A percentile compares a stretch with the other conserved stretches of the same genome.
phyloP scores from a whole-genome alignment of 1,140 invertebrate species.

The Penaeus indicus region DNA sequence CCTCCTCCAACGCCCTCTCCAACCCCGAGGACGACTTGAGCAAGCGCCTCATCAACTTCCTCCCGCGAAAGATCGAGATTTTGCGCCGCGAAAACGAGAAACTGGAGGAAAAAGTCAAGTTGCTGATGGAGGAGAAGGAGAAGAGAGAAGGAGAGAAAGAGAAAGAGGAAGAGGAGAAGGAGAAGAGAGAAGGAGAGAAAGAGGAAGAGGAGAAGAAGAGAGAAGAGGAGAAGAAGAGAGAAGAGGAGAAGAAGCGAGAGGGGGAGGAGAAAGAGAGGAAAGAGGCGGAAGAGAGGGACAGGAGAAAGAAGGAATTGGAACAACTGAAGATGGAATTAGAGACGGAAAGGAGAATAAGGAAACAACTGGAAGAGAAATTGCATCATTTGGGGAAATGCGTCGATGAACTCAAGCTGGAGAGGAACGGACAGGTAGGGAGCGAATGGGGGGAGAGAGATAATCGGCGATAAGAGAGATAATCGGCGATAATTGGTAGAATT shows the following conservation, averaged over 20 bases:
- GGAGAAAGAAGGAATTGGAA: no score
- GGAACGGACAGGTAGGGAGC: no score
- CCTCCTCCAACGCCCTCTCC: constrained; percentile 6
- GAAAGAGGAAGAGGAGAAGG: not conserved
- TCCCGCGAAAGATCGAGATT: constrained; percentile 65
- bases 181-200: not conserved
- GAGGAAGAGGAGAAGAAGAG: no score
- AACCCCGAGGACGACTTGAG: constrained; percentile 45
- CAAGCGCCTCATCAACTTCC: constrained; percentile 64
- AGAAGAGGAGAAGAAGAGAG: not conserved
- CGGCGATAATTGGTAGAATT: no score
- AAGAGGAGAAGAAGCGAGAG: no score
- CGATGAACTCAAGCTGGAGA: constrained; percentile 60
- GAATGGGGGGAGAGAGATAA: no score
- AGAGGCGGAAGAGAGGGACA: no score
- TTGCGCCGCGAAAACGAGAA: constrained; percentile 61
- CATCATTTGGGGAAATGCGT: constrained; percentile 65
- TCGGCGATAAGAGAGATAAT: no score
- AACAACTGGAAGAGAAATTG: constrained; percentile 61
- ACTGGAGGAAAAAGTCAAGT: constrained; percentile 29
- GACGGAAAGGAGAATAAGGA: constrained; percentile 50
- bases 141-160: constrained; percentile 35
- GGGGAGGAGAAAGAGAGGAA: no score
- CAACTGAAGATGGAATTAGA: not conserved
- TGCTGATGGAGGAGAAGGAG: constrained; percentile 43